Evolutionary conservation across 30 jellyfish, hydroid and myxozoan genomes (phyloP), one percentile per base, ranked within the genome.

Genomic region (Euphysa ruthae): DNA sequence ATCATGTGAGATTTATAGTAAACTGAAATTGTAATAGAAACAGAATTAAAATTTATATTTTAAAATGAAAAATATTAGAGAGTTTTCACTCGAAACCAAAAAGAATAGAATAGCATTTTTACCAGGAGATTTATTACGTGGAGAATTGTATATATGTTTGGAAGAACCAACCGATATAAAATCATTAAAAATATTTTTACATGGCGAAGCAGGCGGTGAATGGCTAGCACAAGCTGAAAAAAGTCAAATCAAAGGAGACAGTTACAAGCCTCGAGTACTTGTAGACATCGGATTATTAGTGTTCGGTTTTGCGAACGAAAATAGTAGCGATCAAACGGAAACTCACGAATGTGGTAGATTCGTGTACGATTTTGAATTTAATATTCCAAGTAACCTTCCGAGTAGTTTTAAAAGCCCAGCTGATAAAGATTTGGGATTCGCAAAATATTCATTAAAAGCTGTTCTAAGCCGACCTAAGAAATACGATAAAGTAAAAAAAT

Each of bases 391-490:
- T 35, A 66, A 73, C 61, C 74, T 90, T 12, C 98, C 98, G 10
- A 44, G 84, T 42, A 69, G 95, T 5, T 90, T 90, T 61, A 93
- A 90, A 52, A 90, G 98, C 61, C 98, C 98, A 25, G 75, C 69
- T 26, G 93, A 90, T 4, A 91, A 76, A 6, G 83, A 78, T 23
- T 58, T 35, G 33, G 92, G 94, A 4, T 79, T 24, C 49, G 85
- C 77, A 4, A 79, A 79, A 12, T 90, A 90, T 73, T 65, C 21
- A 46, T 58, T 90, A 19, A 73, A 65, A 57, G 98, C 95, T 5
- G 55, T 84, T 7, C 70, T 90, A 1, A 42, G 73, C 3, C 77
- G 95, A 25, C 95, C 94, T 24, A 64, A 86, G 78, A 74, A 63
- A 50, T 29, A 51, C 4, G 75, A 74, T 35, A 62, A 51, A 19